Evolutionary conservation across 1,140 invertebrate genomes (phyloP).

Genomic region (Drosophila nikananu): DNA sequence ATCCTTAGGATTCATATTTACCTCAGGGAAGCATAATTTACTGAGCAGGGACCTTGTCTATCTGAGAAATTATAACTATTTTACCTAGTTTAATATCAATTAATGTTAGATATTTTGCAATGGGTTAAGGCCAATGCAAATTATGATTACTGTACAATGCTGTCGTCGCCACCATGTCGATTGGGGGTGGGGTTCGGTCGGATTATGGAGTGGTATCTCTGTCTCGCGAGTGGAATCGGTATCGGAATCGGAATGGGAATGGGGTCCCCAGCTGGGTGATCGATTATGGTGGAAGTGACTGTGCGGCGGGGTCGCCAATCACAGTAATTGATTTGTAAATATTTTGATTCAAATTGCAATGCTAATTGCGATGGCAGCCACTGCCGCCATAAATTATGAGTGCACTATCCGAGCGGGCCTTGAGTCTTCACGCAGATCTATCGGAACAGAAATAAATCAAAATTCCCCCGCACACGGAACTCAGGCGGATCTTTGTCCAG

Average conservation of each 20-base stretch:
- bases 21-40: background rate
- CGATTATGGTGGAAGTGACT: slow-evolving; percentile 76
- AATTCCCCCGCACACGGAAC: slow-evolving; percentile 10
- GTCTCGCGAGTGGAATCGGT: slow-evolving; percentile 5
- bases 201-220: slow-evolving; percentile 27
- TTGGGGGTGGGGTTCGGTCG: slow-evolving; percentile 13
- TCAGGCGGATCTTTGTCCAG: background rate
- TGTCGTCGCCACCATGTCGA: slow-evolving; percentile 40
- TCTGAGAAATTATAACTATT: background rate
- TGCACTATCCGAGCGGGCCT: slow-evolving; percentile 31
- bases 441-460: slow-evolving; percentile 45
- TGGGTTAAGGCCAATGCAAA: slow-evolving; percentile 41
- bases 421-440: slow-evolving; percentile 33
- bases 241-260: slow-evolving; percentile 16
- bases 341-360: slow-evolving; percentile 74
- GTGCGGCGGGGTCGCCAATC: slow-evolving; percentile 58
- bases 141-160: slow-evolving; percentile 28
- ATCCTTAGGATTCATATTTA: background rate
- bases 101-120: background rate
- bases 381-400: slow-evolving; percentile 59
- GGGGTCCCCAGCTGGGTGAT: slow-evolving; percentile 65
- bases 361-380: slow-evolving; percentile 62
- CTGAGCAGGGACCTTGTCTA: background rate
- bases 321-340: slow-evolving; percentile 82
- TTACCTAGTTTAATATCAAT: background rate